Evolutionary conservation across 2,888 invertebrate genomes (phyloP).

Genomic region (Mylabris sibirica): DNA sequence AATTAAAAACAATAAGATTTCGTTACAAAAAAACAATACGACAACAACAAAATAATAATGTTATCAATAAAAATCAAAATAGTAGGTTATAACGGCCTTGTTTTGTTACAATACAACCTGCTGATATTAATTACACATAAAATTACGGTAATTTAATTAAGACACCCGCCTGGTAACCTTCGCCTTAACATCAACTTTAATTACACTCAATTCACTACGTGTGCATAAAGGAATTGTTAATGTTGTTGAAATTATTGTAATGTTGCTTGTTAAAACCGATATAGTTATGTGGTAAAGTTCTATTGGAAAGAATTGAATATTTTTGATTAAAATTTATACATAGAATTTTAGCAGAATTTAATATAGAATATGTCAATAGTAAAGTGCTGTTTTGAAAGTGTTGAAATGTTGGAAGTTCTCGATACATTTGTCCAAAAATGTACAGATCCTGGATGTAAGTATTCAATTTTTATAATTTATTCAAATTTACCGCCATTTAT

Average conservation of each 20-base stretch:
- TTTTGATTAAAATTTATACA: background rate
- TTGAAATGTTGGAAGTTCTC: slow-evolving; percentile 76
- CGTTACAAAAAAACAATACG: slow-evolving; percentile 14
- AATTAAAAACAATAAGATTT: background rate
- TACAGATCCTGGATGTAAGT: slow-evolving; percentile 85
- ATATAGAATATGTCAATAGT: slow-evolving; percentile 69
- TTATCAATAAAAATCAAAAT: background rate
- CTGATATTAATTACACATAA: background rate
- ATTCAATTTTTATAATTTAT: slow-evolving; percentile 32
- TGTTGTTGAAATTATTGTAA: background rate
- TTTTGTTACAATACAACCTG: background rate
- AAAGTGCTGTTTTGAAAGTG: slow-evolving; percentile 81
- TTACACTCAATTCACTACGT: background rate
- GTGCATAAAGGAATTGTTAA: background rate
- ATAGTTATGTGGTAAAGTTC: background rate
- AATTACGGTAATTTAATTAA: slow-evolving; percentile 15
- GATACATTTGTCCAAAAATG: slow-evolving; percentile 81
- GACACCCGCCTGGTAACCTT: slow-evolving; percentile 10
- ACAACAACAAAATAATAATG: background rate
- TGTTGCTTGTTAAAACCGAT: background rate
- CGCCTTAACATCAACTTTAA: slow-evolving; percentile 9
- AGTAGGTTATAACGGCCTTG: background rate
- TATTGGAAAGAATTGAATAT: background rate
- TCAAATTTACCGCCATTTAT: slow-evolving; percentile 12
- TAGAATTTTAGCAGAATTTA: background rate